Conservation (phyloP, 2,797 vertebrate genomes). For the Alca torda region DNA sequence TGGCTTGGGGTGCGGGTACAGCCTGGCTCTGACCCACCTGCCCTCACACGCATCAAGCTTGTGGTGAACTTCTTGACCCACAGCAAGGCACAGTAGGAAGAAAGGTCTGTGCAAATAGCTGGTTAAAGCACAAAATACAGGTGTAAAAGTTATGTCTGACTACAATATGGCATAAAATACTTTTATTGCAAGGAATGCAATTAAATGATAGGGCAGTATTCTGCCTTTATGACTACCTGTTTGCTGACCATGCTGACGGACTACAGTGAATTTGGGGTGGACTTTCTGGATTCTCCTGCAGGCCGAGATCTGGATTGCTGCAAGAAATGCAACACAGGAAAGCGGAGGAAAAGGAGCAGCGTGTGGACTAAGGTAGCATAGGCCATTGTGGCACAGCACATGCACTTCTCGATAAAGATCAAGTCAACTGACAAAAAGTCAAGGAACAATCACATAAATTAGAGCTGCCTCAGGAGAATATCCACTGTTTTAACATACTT, state of each 20-base stretch:
- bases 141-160: not conserved
- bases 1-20: too few species aligned
- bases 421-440: not conserved
- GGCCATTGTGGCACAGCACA: accelerated
- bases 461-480: not conserved
- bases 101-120: not conserved
- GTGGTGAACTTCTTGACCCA: not conserved
- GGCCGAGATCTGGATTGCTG: accelerated
- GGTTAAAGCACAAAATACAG: not conserved
- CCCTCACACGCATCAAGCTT: accelerated
- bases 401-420: not conserved
- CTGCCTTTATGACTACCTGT: not conserved
- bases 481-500: not conserved
- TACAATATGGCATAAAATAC: not conserved
- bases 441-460: not conserved
- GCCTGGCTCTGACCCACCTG: accelerated
- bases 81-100: accelerated
- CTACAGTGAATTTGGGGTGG: not conserved
- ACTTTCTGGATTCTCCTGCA: not conserved
- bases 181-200: not conserved
- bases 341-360: not conserved
- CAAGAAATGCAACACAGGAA: accelerated
- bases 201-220: not conserved
- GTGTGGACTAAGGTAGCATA: not conserved
- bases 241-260: accelerated